These are phyloP conservation scores for Chrysomela aeneicollis DNA, from an alignment of 2,888 invertebrate genomes.

Conservation along the genomic window DNA sequence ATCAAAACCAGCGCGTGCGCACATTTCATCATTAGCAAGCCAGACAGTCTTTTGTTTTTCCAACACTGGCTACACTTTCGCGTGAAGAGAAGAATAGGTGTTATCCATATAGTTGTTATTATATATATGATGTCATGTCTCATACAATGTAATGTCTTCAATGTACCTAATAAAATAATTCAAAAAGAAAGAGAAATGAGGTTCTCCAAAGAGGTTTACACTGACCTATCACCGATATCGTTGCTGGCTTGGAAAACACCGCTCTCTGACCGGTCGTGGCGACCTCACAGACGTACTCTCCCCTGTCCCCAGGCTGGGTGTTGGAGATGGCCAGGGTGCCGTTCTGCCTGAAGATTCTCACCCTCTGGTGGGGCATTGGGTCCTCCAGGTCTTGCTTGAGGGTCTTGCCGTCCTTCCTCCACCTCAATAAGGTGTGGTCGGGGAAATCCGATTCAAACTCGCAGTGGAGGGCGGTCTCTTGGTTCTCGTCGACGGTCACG, in stretches of 20 bases:
- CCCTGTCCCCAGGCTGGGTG: conserved; percentile 67
- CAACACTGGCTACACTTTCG: too few relatives aligned
- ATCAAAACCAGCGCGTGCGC: too few relatives aligned
- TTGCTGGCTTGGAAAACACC: conserved; percentile 67
- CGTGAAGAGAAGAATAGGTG: too few relatives aligned
- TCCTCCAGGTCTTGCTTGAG: conserved; percentile 54
- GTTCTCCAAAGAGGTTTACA: conserved; percentile 21
- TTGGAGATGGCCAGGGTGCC: conserved; percentile 66
- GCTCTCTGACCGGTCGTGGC: conserved; percentile 69
- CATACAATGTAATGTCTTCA: too few relatives aligned
- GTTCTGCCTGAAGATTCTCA: conserved; percentile 59
- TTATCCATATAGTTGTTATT: too few relatives aligned
- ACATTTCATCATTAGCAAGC: too few relatives aligned
- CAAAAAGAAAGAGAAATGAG: too few relatives aligned
- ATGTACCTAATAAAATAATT: too few relatives aligned
- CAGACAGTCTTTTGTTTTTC: too few relatives aligned
- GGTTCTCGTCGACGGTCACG: conserved; percentile 71
- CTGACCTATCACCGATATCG: conserved; percentile 69
- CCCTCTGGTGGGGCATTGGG: conserved; percentile 51
- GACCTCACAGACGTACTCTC: conserved; percentile 73
- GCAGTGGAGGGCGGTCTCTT: conserved; percentile 71
- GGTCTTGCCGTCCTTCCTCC: conserved; percentile 74
- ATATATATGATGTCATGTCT: too few relatives aligned
- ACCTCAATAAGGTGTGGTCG: conserved; percentile 69
- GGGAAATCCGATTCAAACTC: conserved; percentile 63